A percentile compares a stretch with the other conserved stretches of the same genome.
phyloP scores from a whole-genome alignment of 1,140 invertebrate genomes.

The Macrobrachium rosenbergii region DNA sequence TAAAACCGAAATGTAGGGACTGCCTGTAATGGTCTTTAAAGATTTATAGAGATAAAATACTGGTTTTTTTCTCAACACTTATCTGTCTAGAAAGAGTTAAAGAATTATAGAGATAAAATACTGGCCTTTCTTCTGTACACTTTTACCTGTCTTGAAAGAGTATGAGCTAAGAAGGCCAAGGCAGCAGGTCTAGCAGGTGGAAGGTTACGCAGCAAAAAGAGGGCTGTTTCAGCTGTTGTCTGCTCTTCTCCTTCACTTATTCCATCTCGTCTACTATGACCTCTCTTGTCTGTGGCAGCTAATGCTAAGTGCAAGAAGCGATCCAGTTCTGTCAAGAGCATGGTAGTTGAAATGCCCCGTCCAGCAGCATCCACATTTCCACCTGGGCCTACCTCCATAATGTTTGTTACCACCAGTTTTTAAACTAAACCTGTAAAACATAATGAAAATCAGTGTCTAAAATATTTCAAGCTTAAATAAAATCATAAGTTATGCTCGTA shows the following conservation, averaged over 20 bases:
- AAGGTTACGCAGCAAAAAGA: slow-evolving; percentile 46
- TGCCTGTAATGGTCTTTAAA: too few species aligned
- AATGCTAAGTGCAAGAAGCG: slow-evolving; percentile 47
- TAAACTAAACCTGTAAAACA: too few species aligned
- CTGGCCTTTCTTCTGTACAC: too few species aligned
- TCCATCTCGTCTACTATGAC: slow-evolving; percentile 34
- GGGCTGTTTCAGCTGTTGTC: slow-evolving; percentile 39
- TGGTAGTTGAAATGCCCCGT: slow-evolving; percentile 47
- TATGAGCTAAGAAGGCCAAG: slow-evolving; percentile 48
- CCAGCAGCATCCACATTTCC: slow-evolving; percentile 33
- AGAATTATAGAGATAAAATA: too few species aligned
- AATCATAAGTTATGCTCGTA: too few species aligned
- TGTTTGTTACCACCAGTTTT: slow-evolving; percentile 35
- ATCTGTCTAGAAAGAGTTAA: too few species aligned
- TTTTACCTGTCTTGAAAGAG: slow-evolving; percentile 47
- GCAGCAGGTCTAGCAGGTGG: slow-evolving; percentile 48
- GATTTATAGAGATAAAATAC: too few species aligned
- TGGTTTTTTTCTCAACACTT: too few species aligned
- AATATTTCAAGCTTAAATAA: too few species aligned
- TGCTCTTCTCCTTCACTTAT: slow-evolving; percentile 51
- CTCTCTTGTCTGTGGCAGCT: slow-evolving; percentile 41
- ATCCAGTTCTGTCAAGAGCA: slow-evolving; percentile 41
- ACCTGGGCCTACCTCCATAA: slow-evolving; percentile 39
- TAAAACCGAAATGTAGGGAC: too few species aligned
- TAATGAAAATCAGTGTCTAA: too few species aligned